Evolutionary conservation across 2,888 invertebrate species (phyloP).

Genomic region (Nipponacmea schrenckii): DNA sequence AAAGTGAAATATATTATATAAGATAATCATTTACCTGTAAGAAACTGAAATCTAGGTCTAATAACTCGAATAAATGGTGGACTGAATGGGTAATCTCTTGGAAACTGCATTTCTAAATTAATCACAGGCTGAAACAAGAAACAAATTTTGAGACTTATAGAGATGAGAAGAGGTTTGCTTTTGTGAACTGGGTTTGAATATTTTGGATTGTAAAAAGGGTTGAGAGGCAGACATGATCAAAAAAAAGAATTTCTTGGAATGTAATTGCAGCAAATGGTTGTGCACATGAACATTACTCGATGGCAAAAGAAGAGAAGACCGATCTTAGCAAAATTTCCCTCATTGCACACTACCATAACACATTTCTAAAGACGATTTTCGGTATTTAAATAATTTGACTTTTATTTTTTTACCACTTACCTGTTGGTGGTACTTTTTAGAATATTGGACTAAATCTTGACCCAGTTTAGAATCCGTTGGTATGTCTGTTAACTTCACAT

Average conservation of each 20-base stretch:
- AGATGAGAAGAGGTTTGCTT: too few species aligned
- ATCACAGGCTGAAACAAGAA: slow-evolving; percentile 52
- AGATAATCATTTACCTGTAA: slow-evolving; percentile 49
- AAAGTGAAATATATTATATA: too few species aligned
- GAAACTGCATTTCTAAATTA: slow-evolving; percentile 60
- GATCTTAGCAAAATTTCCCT: background rate
- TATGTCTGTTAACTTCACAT: slow-evolving; percentile 55
- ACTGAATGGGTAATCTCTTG: slow-evolving; percentile 58
- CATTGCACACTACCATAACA: background rate
- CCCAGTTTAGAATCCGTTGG: slow-evolving; percentile 50
- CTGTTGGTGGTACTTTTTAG: slow-evolving; percentile 48
- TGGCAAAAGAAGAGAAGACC: too few species aligned
- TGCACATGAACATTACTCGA: too few species aligned
- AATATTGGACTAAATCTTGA: slow-evolving; percentile 49
- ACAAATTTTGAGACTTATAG: background rate
- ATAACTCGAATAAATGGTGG: slow-evolving; percentile 62
- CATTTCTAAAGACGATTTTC: too few species aligned
- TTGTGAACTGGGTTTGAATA: too few species aligned
- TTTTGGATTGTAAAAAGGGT: too few species aligned
- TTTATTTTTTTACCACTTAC: slow-evolving; percentile 31
- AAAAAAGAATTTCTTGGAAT: too few species aligned
- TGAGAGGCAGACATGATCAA: too few species aligned
- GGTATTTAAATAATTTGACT: too few species aligned
- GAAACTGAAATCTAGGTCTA: slow-evolving; percentile 58
- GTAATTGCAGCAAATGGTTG: too few species aligned